A percentile compares a stretch with the other conserved stretches of the same genome.
These are phyloP conservation scores for Notodonta ziczac DNA, from an alignment of 2,888 invertebrate genomes.

Conservation along the genomic window DNA sequence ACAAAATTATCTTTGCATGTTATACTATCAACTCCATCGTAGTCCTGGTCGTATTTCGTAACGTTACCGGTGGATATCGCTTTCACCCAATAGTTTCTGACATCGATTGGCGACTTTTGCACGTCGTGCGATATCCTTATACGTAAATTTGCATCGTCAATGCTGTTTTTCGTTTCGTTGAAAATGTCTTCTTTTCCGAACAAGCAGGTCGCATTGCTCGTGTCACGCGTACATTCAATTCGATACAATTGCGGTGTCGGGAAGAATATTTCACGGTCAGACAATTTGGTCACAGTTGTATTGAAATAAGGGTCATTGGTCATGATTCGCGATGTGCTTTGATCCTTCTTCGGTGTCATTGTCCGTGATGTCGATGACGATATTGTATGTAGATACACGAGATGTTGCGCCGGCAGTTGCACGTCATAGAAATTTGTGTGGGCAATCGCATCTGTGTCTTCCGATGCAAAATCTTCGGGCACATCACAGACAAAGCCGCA, in stretches of 20 bases:
- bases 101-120: constrained; percentile 51
- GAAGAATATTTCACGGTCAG: constrained; percentile 84
- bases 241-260: constrained; percentile 84
- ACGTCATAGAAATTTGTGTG: constrained; percentile 83
- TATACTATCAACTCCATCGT: constrained; percentile 56
- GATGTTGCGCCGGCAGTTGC: constrained; percentile 68
- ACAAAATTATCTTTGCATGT: constrained; percentile 66
- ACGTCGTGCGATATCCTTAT: constrained; percentile 66
- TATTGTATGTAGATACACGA: constrained; percentile 73
- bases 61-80: constrained; percentile 56
- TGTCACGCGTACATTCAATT: constrained; percentile 61
- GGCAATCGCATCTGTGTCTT: constrained; percentile 74
- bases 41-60: constrained; percentile 55
- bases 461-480: constrained; percentile 65
- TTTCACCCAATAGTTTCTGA: constrained; percentile 64
- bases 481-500: constrained; percentile 86
- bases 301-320: constrained; percentile 84
- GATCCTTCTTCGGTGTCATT: constrained; percentile 70
- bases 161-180: constrained; percentile 58
- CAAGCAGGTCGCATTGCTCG: constrained; percentile 68
- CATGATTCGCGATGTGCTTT: constrained; percentile 81
- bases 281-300: constrained; percentile 83
- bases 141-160: constrained; percentile 50
- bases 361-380: constrained; percentile 55
- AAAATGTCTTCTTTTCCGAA: constrained; percentile 63